Percentiles rank a stretch among this genome's conserved stretches.
These are phyloP conservation scores for Pangasianodon gigas DNA, from an alignment of 2,113 vertebrate species.

Conservation along the genomic window DNA sequence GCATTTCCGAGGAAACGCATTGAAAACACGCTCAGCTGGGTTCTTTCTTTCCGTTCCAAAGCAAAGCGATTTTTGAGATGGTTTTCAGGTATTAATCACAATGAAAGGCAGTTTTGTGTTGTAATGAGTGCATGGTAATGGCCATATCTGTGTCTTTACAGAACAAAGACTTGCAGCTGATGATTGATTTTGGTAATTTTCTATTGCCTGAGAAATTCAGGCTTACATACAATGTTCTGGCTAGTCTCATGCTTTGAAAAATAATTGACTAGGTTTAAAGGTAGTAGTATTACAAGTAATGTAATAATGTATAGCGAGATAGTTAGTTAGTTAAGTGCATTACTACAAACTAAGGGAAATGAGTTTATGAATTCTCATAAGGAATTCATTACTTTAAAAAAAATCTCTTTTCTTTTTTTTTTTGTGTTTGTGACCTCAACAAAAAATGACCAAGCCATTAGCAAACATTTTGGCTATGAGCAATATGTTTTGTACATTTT, in stretches of 20 bases:
- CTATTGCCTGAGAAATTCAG: not conserved
- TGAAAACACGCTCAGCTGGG: conserved; percentile 30
- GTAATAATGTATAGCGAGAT: not conserved
- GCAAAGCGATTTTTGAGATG: conserved; percentile 40
- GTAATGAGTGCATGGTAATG: conserved; percentile 18
- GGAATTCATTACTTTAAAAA: not conserved
- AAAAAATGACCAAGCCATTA: not conserved
- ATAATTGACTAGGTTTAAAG: not conserved
- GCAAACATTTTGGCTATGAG: not conserved
- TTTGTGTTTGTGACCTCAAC: not conserved
- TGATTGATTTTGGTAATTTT: conserved; percentile 13
- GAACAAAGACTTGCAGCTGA: conserved; percentile 32
- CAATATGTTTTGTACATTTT: too few species aligned
- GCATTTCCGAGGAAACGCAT: conserved; percentile 37
- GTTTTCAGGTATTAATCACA: conserved; percentile 36
- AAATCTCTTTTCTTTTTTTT: not conserved
- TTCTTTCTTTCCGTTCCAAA: conserved; percentile 33
- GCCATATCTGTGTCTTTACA: not conserved
- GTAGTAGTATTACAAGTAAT: not conserved
- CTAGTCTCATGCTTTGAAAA: not conserved
- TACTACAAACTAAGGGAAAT: too few species aligned
- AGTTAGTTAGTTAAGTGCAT: not conserved
- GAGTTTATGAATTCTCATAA: too few species aligned
- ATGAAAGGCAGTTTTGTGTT: conserved; percentile 12
- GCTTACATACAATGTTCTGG: conserved; percentile 10